Percentiles rank a stretch among this genome's conserved stretches.
phyloP scores from a whole-genome alignment of 2,797 vertebrate species.

The Sternarchorhynchus goeldii region DNA sequence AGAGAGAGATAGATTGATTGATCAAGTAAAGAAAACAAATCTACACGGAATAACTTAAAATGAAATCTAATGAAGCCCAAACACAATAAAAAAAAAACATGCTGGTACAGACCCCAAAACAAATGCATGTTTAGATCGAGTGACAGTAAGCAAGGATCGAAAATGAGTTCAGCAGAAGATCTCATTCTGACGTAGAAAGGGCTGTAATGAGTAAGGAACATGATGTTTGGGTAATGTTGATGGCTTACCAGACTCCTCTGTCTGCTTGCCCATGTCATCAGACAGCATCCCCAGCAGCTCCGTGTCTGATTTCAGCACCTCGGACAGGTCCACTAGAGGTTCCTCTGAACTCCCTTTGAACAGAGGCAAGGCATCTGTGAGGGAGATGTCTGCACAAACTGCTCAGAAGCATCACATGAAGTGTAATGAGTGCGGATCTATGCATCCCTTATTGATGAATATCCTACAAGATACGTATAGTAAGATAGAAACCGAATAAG shows the following conservation, averaged over 20 bases:
- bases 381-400: too few relatives aligned
- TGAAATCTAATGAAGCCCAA: constrained; percentile 19
- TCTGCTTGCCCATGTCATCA: constrained; percentile 88
- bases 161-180: constrained; percentile 37
- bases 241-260: constrained; percentile 87
- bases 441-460: too few relatives aligned
- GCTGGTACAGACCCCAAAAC: constrained; percentile 40
- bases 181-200: constrained; percentile 10
- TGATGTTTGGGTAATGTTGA: constrained; percentile 32
- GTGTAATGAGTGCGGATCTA: neutral
- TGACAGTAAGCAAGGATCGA: neutral
- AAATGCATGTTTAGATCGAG: constrained; percentile 41
- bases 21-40: constrained; percentile 46
- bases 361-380: constrained; percentile 36
- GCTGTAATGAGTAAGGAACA: neutral
- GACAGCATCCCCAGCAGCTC: constrained; percentile 98
- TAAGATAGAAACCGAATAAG: too few relatives aligned
- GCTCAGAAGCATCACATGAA: too few relatives aligned
- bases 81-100: constrained; percentile 8
- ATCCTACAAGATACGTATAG: too few relatives aligned
- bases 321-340: constrained; percentile 92
- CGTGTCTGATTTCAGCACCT: constrained; percentile 94
- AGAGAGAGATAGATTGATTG: constrained; percentile 28
- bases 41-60: constrained; percentile 32
- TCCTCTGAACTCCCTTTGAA: constrained; percentile 85